phyloP scores from a whole-genome alignment of 2,113 vertebrate species.

The Irena cyanogastra region DNA sequence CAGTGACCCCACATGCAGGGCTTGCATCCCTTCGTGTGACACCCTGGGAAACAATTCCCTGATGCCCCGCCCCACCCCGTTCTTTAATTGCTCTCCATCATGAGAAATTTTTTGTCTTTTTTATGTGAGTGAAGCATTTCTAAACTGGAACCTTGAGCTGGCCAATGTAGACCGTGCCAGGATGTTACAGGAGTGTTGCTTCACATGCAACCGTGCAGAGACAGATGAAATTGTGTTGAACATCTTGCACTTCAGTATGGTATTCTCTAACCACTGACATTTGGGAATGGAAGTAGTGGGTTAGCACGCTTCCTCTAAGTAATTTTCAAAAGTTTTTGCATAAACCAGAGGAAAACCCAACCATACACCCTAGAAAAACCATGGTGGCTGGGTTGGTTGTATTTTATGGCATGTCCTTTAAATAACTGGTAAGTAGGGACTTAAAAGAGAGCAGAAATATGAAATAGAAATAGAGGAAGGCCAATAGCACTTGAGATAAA shows the following conservation, averaged over 20 bases:
- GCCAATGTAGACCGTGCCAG: rapidly evolving
- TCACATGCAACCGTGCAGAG: rapidly evolving
- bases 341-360: neutral
- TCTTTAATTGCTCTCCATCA: neutral
- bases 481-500: neutral
- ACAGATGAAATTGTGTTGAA: neutral
- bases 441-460: neutral
- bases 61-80: rapidly evolving
- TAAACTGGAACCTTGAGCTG: neutral
- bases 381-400: neutral
- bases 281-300: neutral
- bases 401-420: neutral
- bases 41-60: neutral
- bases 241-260: neutral
- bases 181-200: neutral
- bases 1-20: neutral
- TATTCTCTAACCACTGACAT: neutral
- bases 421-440: neutral
- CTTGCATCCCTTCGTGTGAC: neutral
- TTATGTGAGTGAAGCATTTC: neutral
- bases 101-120: neutral
- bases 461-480: neutral
- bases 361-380: neutral
- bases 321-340: neutral
- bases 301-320: neutral